These are phyloP conservation scores for Apocrypta bakeri DNA, from an alignment of 1,140 invertebrate species.

Conservation along the genomic window DNA sequence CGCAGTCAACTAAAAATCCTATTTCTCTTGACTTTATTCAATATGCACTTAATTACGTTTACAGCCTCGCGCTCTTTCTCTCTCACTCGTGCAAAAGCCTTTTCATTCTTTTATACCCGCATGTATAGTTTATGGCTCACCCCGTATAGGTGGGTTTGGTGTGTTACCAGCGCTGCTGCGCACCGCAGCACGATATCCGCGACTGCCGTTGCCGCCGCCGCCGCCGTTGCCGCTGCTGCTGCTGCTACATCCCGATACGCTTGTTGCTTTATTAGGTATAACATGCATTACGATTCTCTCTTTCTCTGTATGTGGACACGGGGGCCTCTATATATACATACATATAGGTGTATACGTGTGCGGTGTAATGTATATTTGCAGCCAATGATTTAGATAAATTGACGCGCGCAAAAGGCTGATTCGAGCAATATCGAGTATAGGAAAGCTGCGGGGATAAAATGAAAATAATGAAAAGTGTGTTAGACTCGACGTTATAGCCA, in stretches of 20 bases:
- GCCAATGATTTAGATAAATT: slow-evolving; percentile 67
- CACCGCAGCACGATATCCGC: slow-evolving; percentile 13
- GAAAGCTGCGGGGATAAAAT: slow-evolving; percentile 18
- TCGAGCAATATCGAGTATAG: slow-evolving; percentile 36
- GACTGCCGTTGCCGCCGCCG: not conserved
- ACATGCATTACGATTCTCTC: slow-evolving; percentile 57
- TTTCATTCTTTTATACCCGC: slow-evolving; percentile 28
- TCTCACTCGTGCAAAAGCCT: slow-evolving; percentile 1
- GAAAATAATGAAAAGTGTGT: not conserved
- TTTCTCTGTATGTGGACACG: slow-evolving; percentile 28
- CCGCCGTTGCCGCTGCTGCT: not conserved
- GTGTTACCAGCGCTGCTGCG: not conserved
- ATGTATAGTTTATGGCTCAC: slow-evolving; percentile 34
- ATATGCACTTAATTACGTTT: slow-evolving; percentile 50
- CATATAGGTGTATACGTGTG: not conserved
- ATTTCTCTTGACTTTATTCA: slow-evolving; percentile 36
- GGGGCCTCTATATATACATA: not conserved
- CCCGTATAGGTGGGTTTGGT: not conserved
- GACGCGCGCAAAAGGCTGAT: slow-evolving; percentile 43
- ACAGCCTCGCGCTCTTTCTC: slow-evolving; percentile 14
- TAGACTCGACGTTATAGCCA: no score
- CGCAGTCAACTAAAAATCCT: slow-evolving; percentile 10
- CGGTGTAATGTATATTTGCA: slow-evolving; percentile 36
- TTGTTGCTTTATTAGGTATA: slow-evolving; percentile 59
- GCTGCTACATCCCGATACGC: slow-evolving; percentile 28